A percentile compares a stretch with the other conserved stretches of the same genome.
Evolutionary conservation across 2,888 invertebrate genomes (phyloP).

Genomic region (Phalera bucephala): DNA sequence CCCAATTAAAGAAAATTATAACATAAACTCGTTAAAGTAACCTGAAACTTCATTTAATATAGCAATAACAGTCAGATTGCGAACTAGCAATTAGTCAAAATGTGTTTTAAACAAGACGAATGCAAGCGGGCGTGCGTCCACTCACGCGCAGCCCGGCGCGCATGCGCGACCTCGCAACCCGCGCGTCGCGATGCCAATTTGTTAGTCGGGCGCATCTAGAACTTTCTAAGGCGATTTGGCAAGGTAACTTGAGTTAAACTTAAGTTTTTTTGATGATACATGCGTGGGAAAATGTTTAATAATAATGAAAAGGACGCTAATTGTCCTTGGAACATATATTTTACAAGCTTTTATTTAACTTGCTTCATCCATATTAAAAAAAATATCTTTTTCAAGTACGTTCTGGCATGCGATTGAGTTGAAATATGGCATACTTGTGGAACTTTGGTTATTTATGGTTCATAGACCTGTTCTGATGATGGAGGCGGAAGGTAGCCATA

Average conservation of each 20-base stretch:
- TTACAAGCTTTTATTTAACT: too few species aligned
- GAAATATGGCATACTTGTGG: too few species aligned
- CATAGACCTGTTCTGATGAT: too few species aligned
- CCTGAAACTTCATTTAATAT: not conserved
- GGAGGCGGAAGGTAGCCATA: too few species aligned
- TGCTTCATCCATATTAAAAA: too few species aligned
- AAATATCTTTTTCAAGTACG: too few species aligned
- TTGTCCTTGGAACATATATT: too few species aligned
- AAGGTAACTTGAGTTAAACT: constrained; percentile 9
- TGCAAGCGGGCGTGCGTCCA: constrained; percentile 46
- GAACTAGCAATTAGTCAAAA: constrained; percentile 40
- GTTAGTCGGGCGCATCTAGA: constrained; percentile 49
- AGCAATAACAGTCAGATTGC: constrained; percentile 7
- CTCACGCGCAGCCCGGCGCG: constrained; percentile 46
- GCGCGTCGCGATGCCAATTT: constrained; percentile 54
- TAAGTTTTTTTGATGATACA: not conserved
- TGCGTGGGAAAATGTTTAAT: constrained; percentile 1
- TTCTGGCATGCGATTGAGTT: too few species aligned
- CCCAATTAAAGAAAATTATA: too few species aligned
- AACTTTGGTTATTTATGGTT: too few species aligned
- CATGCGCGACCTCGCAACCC: constrained; percentile 56
- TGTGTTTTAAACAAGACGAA: constrained; percentile 36
- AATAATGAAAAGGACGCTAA: too few species aligned
- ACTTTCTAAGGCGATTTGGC: constrained; percentile 47
- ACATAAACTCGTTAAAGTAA: too few species aligned